Evolutionary conservation across 2,888 invertebrate genomes (phyloP), one percentile per base, ranked within the genome.

Genomic region (Drosophila anceps): DNA sequence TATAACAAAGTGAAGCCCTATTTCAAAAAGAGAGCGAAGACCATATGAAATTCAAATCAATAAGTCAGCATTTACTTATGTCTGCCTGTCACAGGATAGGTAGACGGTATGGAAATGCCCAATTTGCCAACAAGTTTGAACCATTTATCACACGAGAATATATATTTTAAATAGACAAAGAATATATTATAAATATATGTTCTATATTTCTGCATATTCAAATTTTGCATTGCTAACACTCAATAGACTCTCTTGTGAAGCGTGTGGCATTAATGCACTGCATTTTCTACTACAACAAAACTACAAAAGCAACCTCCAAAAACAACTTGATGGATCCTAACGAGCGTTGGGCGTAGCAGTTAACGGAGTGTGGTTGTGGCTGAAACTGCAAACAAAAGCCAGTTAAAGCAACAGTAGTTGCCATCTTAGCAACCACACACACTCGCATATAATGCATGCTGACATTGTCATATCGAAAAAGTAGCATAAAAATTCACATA

Each of bases 211-310:
- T 29, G 29, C n/a, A 18, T 18, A 72, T 35, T 58, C 31, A 63
- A 20, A 15, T 59, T 29, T 20, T 5, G 29, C 59, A 51, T 20
- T 57, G 43, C 37, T 51, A 33, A 43, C 41, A 29, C 41, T 43
- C 46, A 35, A 39, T 37, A 35, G 44, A 51, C 64, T 59, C 71
- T 44, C 51, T 41, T 2, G 8, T 69, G 58, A 57, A 58, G 69
- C 66, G 41, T 80, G 81, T 63, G 68, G 73, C 66, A 84, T 88
- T 85, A 84, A 84, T 89, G 85, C 85, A 89, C 76, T 81, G 62
- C 67, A 69, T 69, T 68, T 71, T 69, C 83, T 76, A 79, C 81
- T 81, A 82, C 84, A 87, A 66, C 57, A 73, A 50, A 44, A 37
- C 55, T 64, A 65, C 39, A 54, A 73, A 64, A 51, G 57, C 48